Base-by-base conservation (phyloP, 2,888 invertebrate species). In the Cephalotes varians region DNA sequence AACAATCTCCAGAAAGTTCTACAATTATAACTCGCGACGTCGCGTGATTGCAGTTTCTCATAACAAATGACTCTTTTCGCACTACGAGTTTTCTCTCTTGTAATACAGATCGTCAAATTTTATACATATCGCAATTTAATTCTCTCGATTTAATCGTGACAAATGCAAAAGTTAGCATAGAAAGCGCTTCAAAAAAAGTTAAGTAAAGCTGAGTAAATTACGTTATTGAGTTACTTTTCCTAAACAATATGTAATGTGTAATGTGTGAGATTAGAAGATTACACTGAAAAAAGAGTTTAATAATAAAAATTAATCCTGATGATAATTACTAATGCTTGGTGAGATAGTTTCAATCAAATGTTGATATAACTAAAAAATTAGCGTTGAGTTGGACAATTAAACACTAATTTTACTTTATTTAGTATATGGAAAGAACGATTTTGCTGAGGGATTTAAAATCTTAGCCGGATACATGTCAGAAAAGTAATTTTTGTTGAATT, bases 101-200 rank as follows among this genome's bases (percentile, higher is more conserved):
- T 6, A 54, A 31, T 47, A 25, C 28, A n/a, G 5, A 34, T 73
- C 1, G 21, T 25, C 12, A 6, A 49, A 40, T 47, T 34, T 74
- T 64, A 9, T 21, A 21, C 15, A 25, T 71, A 21, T 37, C 18
- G 15, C 12, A 21, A 37, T 40, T 15, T 21, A 1, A 25, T 44
- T 34, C 1, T 10, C 21, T 62, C 21, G 15, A 21, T 12, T 21
- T 34, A 44, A 44, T 12, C 15, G 15, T 44, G 1, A 21, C 37
- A 2, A 34, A 7, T 2, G n/a, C 2, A 62, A 62, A 10, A 60
- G 5, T 3, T 2, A 12, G 1, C 2, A 4, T 28, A 15, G 4
- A 49, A 67, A 67, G n/a, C n/a, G n/a, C 12, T 67, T 67, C 2
- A 47, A 67, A 47, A 21, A 51, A n/a, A n/a, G n/a, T n/a, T n/a